Evolutionary conservation across 2,888 invertebrate species (phyloP).

Genomic region (Tuta absoluta): DNA sequence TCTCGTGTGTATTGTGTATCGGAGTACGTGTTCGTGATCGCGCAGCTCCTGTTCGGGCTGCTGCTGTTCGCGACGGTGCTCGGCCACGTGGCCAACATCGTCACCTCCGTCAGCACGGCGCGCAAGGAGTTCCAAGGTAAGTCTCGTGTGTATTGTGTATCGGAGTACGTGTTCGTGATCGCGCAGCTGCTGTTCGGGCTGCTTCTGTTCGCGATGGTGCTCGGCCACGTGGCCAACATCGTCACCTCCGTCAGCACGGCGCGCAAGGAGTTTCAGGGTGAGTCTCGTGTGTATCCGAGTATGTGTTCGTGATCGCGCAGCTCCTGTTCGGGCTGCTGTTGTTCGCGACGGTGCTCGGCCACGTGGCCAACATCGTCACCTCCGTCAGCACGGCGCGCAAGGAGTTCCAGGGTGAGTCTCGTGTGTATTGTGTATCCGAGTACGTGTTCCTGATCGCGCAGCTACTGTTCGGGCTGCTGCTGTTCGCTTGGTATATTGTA

Average conservation of each 20-base stretch:
- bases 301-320: constrained; percentile 96
- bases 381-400: constrained; percentile 98
- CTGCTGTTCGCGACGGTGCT: constrained; percentile 97
- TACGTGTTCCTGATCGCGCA: too few relatives aligned
- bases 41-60: constrained; percentile 95
- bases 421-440: too few relatives aligned
- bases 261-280: constrained; percentile 99
- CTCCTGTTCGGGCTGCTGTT: constrained; percentile 93
- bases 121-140: constrained; percentile 99
- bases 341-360: constrained; percentile 97
- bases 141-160: constrained; percentile 20
- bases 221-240: constrained; percentile 99
- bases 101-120: constrained; percentile 97
- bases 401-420: constrained; percentile 99
- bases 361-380: too few relatives aligned
- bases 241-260: constrained; percentile 98
- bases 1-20: too few relatives aligned
- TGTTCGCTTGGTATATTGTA: too few relatives aligned
- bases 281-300: constrained; percentile 78
- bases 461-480: too few relatives aligned
- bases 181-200: constrained; percentile 93
- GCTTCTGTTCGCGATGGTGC: constrained; percentile 96
- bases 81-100: constrained; percentile 99
- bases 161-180: constrained; percentile 68
- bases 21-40: constrained; percentile 97